phyloP scores from a whole-genome alignment of 2,113 vertebrate genomes.

The Nettapus auritus region DNA sequence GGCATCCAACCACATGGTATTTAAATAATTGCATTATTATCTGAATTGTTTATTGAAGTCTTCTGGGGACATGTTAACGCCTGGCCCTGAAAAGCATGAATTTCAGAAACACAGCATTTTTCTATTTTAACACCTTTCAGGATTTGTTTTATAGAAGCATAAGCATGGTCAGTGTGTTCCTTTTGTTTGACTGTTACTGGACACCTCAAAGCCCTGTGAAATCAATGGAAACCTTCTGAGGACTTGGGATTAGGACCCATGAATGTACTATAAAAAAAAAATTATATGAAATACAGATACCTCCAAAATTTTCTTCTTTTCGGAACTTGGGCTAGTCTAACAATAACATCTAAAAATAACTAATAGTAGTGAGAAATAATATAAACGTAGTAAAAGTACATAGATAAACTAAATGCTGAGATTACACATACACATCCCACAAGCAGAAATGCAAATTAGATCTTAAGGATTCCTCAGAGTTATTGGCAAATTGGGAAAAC shows the following conservation, averaged over 20 bases:
- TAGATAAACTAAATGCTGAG: not conserved
- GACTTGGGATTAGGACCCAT: not conserved
- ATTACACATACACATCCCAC: not conserved
- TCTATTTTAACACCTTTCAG: not conserved
- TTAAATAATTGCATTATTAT: conserved; percentile 66
- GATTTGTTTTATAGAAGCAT: not conserved
- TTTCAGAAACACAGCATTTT: not conserved
- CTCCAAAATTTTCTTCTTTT: not conserved
- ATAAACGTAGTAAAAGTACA: not conserved
- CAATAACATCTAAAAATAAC: not conserved
- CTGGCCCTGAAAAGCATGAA: not conserved
- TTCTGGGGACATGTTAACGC: conserved; percentile 36
- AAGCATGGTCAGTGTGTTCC: not conserved
- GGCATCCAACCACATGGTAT: not conserved
- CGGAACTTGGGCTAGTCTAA: not conserved
- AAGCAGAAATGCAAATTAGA: not conserved
- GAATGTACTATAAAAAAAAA: not conserved
- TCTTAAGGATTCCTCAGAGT: not conserved
- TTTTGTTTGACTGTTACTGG: not conserved
- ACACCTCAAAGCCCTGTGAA: not conserved
- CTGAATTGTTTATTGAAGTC: not conserved
- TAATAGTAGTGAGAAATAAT: not conserved
- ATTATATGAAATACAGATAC: not conserved
- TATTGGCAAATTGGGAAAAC: not conserved
- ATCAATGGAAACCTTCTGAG: not conserved